Percentiles rank a stretch among this genome's conserved stretches.
Conservation (phyloP, 2,888 invertebrate species). For the Metellina segmentata region DNA sequence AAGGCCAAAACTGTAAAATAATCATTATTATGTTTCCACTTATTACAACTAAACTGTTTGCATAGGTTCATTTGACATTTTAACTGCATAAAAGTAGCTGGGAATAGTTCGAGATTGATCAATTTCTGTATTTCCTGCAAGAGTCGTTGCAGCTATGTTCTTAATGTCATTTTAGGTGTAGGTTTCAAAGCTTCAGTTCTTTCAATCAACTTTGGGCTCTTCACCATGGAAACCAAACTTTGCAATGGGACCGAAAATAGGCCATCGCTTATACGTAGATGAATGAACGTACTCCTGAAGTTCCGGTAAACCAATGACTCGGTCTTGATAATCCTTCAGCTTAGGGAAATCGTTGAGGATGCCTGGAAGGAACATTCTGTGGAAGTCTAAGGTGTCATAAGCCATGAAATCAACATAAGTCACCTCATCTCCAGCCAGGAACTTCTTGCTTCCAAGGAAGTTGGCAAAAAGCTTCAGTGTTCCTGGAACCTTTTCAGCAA, state of each 20-base stretch:
- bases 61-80: too few relatives aligned
- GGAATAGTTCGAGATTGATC: too few relatives aligned
- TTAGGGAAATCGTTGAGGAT: not conserved
- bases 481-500: not conserved
- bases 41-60: too few relatives aligned
- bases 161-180: too few relatives aligned
- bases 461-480: constrained; percentile 12
- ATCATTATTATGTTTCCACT: not conserved
- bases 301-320: constrained; percentile 11
- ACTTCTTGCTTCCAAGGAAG: constrained; percentile 32
- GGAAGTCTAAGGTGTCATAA: constrained; percentile 29
- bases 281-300: constrained; percentile 27
- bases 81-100: too few relatives aligned
- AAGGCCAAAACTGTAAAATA: too few relatives aligned
- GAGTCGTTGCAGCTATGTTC: too few relatives aligned
- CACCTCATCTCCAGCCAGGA: constrained; percentile 20
- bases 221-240: constrained; percentile 37
- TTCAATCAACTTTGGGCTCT: not conserved
- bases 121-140: too few relatives aligned
- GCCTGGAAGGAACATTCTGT: constrained; percentile 2
- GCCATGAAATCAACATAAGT: constrained; percentile 52
- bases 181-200: not conserved
- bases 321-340: not conserved
- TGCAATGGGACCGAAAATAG: constrained; percentile 38
- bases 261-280: constrained; percentile 31